These are phyloP conservation scores for Pelecanus crispus DNA, from an alignment of 2,113 vertebrate species.

Conservation along the genomic window DNA sequence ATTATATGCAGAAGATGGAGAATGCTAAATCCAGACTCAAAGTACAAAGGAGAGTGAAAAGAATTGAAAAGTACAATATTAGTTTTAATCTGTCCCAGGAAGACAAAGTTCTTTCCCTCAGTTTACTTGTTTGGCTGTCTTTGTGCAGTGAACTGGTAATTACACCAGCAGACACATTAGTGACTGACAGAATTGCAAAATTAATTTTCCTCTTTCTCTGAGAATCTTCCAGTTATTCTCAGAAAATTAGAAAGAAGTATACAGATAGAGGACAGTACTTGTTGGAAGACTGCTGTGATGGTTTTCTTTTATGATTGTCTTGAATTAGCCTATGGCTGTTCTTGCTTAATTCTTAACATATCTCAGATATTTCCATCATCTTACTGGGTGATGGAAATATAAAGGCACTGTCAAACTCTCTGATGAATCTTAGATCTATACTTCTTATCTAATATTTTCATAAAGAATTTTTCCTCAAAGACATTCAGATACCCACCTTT, in stretches of 20 bases:
- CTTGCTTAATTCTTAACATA: not conserved
- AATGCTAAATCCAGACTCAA: not conserved
- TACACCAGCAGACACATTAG: not conserved
- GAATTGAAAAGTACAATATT: not conserved
- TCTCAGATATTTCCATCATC: not conserved
- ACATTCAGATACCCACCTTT: not conserved
- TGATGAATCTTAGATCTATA: not conserved
- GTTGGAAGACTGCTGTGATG: not conserved
- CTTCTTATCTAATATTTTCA: not conserved
- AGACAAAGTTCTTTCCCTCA: not conserved
- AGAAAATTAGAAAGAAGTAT: not conserved
- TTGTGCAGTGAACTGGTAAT: not conserved
- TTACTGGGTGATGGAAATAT: not conserved
- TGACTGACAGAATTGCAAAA: not conserved
- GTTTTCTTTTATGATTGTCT: not conserved
- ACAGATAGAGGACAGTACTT: not conserved
- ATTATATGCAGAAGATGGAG: not conserved
- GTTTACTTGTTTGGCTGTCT: not conserved
- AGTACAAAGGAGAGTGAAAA: not conserved
- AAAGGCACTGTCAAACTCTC: not conserved
- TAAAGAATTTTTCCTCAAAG: constrained; percentile 1
- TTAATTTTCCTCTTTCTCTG: not conserved
- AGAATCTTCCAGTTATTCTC: not conserved
- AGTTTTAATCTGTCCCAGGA: not conserved
- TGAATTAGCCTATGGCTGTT: not conserved